Evolutionary conservation across 2,113 vertebrate species (phyloP).

Genomic region (Pachyramphus minor): DNA sequence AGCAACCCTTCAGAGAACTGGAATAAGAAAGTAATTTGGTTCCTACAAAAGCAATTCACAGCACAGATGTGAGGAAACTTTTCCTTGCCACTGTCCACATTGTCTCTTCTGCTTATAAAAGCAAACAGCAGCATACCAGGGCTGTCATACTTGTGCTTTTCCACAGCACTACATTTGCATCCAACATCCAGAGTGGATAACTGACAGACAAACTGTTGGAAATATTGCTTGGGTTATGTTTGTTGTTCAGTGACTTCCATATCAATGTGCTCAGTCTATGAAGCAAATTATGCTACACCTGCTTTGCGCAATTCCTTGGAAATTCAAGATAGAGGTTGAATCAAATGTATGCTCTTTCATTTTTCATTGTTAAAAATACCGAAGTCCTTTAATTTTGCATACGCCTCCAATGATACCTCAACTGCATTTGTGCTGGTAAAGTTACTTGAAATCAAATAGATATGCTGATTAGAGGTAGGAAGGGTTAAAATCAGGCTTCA

Average conservation of each 20-base stretch:
- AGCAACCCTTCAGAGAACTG: not conserved
- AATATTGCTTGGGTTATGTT: not conserved
- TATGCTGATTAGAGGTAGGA: not conserved
- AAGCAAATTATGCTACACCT: not conserved
- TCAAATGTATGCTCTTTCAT: not conserved
- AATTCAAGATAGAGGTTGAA: not conserved
- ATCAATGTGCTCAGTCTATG: not conserved
- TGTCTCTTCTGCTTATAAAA: not conserved
- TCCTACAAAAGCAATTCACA: not conserved
- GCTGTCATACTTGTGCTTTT: not conserved
- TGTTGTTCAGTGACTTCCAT: not conserved
- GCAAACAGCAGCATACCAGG: not conserved
- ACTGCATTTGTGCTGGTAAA: not conserved
- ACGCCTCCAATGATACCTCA: not conserved
- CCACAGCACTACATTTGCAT: not conserved
- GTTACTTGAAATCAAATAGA: not conserved
- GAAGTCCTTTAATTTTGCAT: not conserved
- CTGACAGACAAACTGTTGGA: not conserved
- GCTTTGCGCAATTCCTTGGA: not conserved
- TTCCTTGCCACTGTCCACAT: not conserved
- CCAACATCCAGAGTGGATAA: not conserved
- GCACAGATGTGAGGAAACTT: not conserved
- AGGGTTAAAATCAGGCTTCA: not conserved
- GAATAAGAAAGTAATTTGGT: not conserved
- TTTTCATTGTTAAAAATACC: not conserved